Base-by-base conservation (phyloP, 2,113 vertebrate species). In the Tetrax tetrax region DNA sequence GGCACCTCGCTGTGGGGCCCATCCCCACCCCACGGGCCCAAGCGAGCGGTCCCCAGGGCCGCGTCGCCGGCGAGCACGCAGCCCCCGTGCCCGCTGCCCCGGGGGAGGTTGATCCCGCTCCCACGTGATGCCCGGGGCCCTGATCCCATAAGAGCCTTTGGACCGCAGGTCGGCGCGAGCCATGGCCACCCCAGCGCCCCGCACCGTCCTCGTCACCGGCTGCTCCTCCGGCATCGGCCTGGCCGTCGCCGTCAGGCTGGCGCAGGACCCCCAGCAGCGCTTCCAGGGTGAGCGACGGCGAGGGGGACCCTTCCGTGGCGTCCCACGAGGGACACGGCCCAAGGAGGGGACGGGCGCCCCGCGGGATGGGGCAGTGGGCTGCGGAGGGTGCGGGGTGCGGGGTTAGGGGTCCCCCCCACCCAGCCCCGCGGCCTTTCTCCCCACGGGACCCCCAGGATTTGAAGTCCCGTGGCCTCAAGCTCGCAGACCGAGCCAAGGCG, bases 181-280 rank as follows among this genome's bases (percentile, higher is more conserved):
- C 80, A 98, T 98, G 97, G 97, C 97, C 8, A 56, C 88, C 29
- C 14, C 70, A 1, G 23, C 18, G 61, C 79, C 87, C 24, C 97
- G 93, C 72, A 98, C 93, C 1, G 98, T 99, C 56, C 93, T 99
- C 19, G 88, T 99, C 93, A 98, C 98, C 1, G 98, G 98, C 65
- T 99, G 98, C 78, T 99, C 98, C 33, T 98, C 98, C 1, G 98
- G 98, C 47, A 98, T 99, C 14, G 98, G 98, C 61, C 96, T 99
- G 47, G 97, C 98, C 63, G 93, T 99, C 7, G 98, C 98, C 1
- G 96, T 97, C 41, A 95, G 97, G 47, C 96, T 99, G 90, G 98
- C 99, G 24, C 98, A 93, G 21, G 98, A 99, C 94, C 97, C 98
- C 43, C 85, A 90, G 28, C 95, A 84, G 68, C 97, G 98, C 24